These are phyloP conservation scores for Gyps fulvus DNA, from an alignment of 2,113 vertebrate species.

Conservation along the genomic window DNA sequence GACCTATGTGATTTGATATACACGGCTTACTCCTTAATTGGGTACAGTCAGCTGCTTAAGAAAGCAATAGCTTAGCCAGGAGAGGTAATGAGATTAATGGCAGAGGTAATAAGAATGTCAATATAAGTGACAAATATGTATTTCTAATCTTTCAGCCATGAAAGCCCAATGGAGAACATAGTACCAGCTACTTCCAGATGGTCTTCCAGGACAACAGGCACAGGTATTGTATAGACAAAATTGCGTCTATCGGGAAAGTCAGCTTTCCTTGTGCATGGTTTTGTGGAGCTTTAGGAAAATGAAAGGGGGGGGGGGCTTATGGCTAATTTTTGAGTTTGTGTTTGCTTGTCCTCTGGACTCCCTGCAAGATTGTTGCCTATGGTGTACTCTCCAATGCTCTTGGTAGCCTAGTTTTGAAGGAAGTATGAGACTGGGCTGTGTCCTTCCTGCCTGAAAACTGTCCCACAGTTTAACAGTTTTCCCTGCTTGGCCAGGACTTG, in stretches of 20 bases:
- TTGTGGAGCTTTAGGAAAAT: neutral
- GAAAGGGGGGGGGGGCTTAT: neutral
- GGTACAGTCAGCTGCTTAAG: neutral
- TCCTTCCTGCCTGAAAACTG: neutral
- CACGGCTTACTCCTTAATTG: neutral
- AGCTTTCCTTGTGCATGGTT: neutral
- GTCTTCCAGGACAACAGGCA: neutral
- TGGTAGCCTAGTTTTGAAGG: neutral
- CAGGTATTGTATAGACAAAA: neutral
- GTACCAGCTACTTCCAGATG: neutral
- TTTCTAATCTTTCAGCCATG: neutral
- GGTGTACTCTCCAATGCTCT: neutral
- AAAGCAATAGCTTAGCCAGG: neutral
- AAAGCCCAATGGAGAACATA: neutral
- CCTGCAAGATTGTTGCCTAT: neutral
- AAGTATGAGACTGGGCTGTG: neutral
- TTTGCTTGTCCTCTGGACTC: neutral
- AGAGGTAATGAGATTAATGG: conserved; percentile 39
- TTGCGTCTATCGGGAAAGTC: neutral
- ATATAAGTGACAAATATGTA: neutral
- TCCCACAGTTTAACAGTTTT: neutral
- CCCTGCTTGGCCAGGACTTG: neutral
- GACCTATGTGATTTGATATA: neutral
- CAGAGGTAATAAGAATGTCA: conserved; percentile 1
- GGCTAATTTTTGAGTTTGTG: neutral